A percentile compares a stretch with the other conserved stretches of the same genome.
Conservation (phyloP, 2,888 invertebrate species). For the Cheilosia vulpina region DNA sequence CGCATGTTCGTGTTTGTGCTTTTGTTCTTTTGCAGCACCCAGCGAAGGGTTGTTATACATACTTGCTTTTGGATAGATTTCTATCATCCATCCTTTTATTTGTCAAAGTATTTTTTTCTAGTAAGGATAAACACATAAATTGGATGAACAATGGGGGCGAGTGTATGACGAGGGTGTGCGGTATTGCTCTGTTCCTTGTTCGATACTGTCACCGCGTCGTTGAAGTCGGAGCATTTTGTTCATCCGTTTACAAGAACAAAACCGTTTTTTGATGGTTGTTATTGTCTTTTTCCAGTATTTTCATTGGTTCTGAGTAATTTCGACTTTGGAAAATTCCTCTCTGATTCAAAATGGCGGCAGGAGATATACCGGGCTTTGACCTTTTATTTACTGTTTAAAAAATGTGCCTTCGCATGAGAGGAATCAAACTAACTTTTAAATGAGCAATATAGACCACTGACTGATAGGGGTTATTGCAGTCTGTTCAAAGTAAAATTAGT, state of each 20-base stretch:
- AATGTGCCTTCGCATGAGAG: too few relatives aligned
- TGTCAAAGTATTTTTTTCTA: conserved; percentile 13
- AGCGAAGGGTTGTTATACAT: conserved; percentile 5
- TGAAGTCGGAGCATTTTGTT: background rate
- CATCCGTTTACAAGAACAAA: conserved; percentile 4
- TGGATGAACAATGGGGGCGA: conserved; percentile 21
- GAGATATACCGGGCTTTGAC: too few relatives aligned
- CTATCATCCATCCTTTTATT: conserved; percentile 27
- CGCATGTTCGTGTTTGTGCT: conserved; percentile 25
- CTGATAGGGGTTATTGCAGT: too few relatives aligned
- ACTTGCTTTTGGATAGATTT: conserved; percentile 12
- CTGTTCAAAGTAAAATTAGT: too few relatives aligned
- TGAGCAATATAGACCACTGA: too few relatives aligned
- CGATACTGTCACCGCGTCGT: conserved; percentile 1
- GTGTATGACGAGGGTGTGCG: background rate
- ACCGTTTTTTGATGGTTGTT: background rate
- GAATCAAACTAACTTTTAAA: too few relatives aligned
- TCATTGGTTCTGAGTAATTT: conserved; percentile 1
- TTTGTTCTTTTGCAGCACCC: background rate
- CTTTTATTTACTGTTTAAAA: too few relatives aligned
- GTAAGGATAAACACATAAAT: conserved; percentile 33
- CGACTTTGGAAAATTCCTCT: background rate
- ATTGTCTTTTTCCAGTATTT: conserved; percentile 5
- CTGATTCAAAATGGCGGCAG: background rate
- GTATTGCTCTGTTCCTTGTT: background rate